Percentiles rank a stretch among this genome's conserved stretches.
These are phyloP conservation scores for Nothobranchius kuhntae DNA, from an alignment of 2,113 vertebrate species.

Conservation along the genomic window DNA sequence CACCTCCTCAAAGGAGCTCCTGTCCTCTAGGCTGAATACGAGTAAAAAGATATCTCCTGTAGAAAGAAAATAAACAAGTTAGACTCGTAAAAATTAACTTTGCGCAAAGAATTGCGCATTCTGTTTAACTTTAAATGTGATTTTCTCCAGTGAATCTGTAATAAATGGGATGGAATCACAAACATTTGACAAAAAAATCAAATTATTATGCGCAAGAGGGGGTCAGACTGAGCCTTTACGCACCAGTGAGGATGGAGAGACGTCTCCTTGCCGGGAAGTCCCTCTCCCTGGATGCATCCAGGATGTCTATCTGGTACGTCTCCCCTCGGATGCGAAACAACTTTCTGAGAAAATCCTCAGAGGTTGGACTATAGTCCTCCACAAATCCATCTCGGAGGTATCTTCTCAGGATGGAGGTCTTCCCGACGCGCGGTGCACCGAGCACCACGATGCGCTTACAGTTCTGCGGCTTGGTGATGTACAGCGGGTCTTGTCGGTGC, in stretches of 20 bases:
- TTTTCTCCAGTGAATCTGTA: not conserved
- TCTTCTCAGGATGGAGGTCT: slow-evolving; percentile 78
- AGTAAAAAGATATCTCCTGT: slow-evolving; percentile 81
- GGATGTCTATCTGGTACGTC: slow-evolving; percentile 79
- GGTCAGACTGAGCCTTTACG: slow-evolving; percentile 22
- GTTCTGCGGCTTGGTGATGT: slow-evolving; percentile 74
- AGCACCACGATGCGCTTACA: slow-evolving; percentile 80
- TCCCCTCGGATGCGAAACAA: slow-evolving; percentile 79
- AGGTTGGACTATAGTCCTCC: slow-evolving; percentile 79
- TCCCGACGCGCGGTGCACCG: slow-evolving; percentile 79
- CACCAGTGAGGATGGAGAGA: slow-evolving; percentile 81
- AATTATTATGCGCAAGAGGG: not conserved
- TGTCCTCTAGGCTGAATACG: slow-evolving; percentile 79
- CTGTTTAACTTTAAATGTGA: not conserved
- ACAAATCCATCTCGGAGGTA: slow-evolving; percentile 79
- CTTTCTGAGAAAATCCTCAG: slow-evolving; percentile 81
- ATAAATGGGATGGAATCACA: not conserved
- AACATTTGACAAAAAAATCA: not conserved
- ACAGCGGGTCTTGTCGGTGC: slow-evolving; percentile 23
- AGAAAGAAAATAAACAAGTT: not conserved
- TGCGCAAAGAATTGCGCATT: not conserved
- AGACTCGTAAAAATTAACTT: not conserved
- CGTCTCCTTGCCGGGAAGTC: slow-evolving; percentile 80
- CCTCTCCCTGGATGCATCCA: slow-evolving; percentile 79
- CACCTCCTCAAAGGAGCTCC: slow-evolving; percentile 77